Evolutionary conservation across 35 echinoderm and acorn worm genomes (phyloP), one percentile per base, ranked within the genome.

Genomic region (Strongylocentrotus purpuratus): DNA sequence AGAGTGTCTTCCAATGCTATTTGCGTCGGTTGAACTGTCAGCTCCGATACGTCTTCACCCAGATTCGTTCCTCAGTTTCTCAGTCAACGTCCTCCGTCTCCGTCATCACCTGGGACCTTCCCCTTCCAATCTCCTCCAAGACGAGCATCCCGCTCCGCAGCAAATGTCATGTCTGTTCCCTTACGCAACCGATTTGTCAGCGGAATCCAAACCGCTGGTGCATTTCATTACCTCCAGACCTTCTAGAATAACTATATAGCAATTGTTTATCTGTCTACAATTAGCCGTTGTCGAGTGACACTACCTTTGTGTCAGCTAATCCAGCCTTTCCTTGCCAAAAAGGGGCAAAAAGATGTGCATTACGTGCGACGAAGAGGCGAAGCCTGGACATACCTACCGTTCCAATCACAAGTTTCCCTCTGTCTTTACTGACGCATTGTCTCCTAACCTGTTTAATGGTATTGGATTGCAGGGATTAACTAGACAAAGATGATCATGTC

Each of bases 231-330:
- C 65, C 28, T 22, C 20, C 65, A 78, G 65, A 22, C 65, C 65
- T 78, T 78, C 65, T 78, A 78, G 65, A 78, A 78, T 78, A 78
- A 78, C 65, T 28, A 15, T n/a, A 78, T 28, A 78, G 65, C 65
- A 78, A 78, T 78, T 78, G 65, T 78, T 78, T 78, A 78, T 78
- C 65, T 78, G 65, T 78, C 65, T 78, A 78, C 65, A 78, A 78
- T 78, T 78, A 78, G 65, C 65, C 65, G 18, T 78, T 78, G 65
- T 78, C 65, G 65, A 78, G 65, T 78, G 65, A 78, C 65, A 78
- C 65, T 78, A 78, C 65, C 65, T 78, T 78, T 8, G 28, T 28
- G 65, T 78, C 65, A 7, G 25, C 65, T n/a, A 7, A 15, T n/a
- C 28, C 65, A n/a, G 65, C 7, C 65, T 78, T 78, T 78, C 65